Evolutionary conservation across 2,888 invertebrate species (phyloP), one percentile per base, ranked within the genome.

Genomic region (Ophion costatus): DNA sequence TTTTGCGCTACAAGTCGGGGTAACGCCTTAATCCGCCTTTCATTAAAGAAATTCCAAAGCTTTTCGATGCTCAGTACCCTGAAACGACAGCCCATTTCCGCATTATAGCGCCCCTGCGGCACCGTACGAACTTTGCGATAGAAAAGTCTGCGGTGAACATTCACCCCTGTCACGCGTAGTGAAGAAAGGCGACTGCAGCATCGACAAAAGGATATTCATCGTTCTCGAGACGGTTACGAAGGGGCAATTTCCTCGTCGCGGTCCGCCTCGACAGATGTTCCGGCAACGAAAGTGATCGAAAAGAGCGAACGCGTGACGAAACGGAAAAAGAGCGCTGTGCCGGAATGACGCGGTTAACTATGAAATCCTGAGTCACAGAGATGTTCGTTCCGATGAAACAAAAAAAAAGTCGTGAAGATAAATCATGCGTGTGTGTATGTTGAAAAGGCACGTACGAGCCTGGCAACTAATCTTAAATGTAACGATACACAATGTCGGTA

Each of bases 391-490:
- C 51, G 82, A 78, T 67, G 75, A 51, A 51, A 51, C 14, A 70
- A 9, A 42, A 45, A 51, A 70, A 61, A 57, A 59, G 38, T 38
- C 17, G n/a, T 11, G 69, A 70, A 61, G 63, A 64, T 45, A 64
- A 73, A 80, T 80, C 56, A 57, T 73, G 56, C 45, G 11, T 24
- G 59, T 22, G 63, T 51, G 33, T 22, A 9, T 11, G 45, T 38
- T 61, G 10, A 63, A 61, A 59, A 71, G 56, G 29, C 10, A 29
- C 45, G 64, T 56, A 70, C 59, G 33, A 67, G 51, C 42, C 59
- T 22, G 17, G 63, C 77, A 67, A 51, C 57, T 66, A 81, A 66
- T 75, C 71, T 38, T 78, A 63, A 78, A 76, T 67, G 76, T 80
- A 80, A 71, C 79, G 79, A 71, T 71, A 51, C 14, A 42, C 24